Conservation (phyloP, 1,140 invertebrate genomes). For the Pogonomyrmex californicus region DNA sequence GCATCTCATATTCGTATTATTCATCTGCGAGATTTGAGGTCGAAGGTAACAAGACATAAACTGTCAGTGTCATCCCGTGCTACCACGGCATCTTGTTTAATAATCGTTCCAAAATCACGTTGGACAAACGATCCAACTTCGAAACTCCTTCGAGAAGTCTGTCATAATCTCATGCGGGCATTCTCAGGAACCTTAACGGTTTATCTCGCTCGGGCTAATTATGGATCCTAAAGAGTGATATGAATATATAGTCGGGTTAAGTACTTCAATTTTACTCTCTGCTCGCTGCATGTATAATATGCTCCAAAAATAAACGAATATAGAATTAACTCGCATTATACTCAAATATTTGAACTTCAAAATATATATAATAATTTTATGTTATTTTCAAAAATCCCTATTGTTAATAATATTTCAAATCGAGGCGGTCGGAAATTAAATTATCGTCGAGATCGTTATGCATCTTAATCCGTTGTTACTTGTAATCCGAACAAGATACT, state of each 20-base stretch:
- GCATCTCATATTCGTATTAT: slow-evolving; percentile 4
- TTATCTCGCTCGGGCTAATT: slow-evolving; percentile 36
- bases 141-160: slow-evolving; percentile 14
- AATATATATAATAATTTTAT: slow-evolving; percentile 6
- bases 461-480: neutral
- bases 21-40: slow-evolving; percentile 4
- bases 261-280: neutral
- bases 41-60: slow-evolving; percentile 17
- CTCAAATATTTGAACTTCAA: neutral
- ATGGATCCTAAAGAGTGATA: slow-evolving; percentile 16
- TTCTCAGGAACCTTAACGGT: neutral
- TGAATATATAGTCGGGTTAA: neutral
- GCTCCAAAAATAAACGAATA: neutral
- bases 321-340: neutral
- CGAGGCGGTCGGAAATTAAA: neutral
- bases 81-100: neutral
- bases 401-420: neutral
- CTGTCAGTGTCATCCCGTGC: neutral
- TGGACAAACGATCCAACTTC: slow-evolving; percentile 37
- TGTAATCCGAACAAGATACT: neutral
- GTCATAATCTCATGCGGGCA: slow-evolving; percentile 37
- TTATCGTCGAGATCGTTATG: neutral
- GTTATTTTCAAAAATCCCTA: neutral
- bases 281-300: neutral
- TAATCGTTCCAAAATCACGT: neutral